Base-by-base conservation (phyloP, 2,797 vertebrate species). In the Sebastes umbrosus region DNA sequence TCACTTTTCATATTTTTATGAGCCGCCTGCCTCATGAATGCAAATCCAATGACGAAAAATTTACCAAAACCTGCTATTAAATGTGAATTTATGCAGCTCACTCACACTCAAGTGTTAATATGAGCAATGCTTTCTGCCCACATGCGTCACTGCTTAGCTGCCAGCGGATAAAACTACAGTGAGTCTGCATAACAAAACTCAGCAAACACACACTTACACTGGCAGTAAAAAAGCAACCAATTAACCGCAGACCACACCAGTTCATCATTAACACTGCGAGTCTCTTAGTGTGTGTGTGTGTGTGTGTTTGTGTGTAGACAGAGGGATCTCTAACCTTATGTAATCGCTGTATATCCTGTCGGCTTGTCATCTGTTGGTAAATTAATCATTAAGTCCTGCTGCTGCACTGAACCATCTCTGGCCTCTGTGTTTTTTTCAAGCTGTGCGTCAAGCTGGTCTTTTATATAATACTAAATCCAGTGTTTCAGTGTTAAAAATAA, bases 361-460 rank as follows among this genome's bases (percentile, higher is more conserved):
- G 80, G 87, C 84, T 90, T 75, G 87, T 94, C 93, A 91, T 93
- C 92, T 90, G 88, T 86, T 86, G 73, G 89, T 82, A 83, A 92
- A 93, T 92, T 89, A 93, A 93, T 93, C 89, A 93, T 92, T 89
- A 92, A 85, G 75, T 91, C 88, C 76, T 83, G 77, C 87, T 89
- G 88, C 81, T 83, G 83, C 54, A 31, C 74, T 80, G 79, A 85
- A 87, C 83, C 83, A 84, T 76, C 65, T 63, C 78, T 75, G 81
- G 60, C 78, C 67, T 85, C 80, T 67, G 27, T 71, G 54, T 77
- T 78, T 83, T 79, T 80, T 68, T 82, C 84, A 87, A 83, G 86
- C 91, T 91, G 87, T 83, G 84, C 52, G 69, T 88, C 86, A 89
- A 88, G 83, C 90, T 92, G 88, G 79, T 84, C 75, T 86, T 84